Percentiles rank a stretch among this genome's conserved stretches.
Conservation (phyloP, 2,113 vertebrate species). For the Urocitellus parryii region DNA sequence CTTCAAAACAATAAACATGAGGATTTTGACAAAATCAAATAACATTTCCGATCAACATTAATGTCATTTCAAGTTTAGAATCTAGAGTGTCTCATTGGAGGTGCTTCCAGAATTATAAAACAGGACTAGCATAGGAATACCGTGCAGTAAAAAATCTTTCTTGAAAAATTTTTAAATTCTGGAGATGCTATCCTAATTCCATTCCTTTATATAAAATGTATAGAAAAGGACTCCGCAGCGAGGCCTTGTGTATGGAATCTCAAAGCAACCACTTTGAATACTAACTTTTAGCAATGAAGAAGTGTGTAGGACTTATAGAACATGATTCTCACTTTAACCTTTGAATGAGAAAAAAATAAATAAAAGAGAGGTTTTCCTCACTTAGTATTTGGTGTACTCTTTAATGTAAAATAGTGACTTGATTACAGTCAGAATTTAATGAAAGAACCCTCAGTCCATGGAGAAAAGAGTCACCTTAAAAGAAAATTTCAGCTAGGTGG, state of each 20-base stretch:
- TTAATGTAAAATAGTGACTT: slow-evolving; percentile 37
- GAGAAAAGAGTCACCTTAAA: background rate
- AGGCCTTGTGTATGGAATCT: background rate
- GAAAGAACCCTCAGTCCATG: background rate
- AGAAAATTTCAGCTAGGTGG: background rate
- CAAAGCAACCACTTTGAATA: slow-evolving; percentile 35
- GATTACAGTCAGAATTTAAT: slow-evolving; percentile 45
- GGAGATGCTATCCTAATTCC: background rate
- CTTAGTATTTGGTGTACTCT: background rate
- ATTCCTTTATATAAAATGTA: background rate
- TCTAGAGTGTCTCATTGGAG: background rate
- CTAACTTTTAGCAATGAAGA: background rate
- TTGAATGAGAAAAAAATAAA: slow-evolving; percentile 48
- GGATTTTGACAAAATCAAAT: background rate
- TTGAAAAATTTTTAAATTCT: background rate
- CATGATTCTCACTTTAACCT: background rate
- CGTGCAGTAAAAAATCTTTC: background rate
- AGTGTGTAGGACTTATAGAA: background rate
- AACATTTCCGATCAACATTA: background rate
- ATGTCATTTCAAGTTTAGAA: background rate
- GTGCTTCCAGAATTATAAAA: background rate
- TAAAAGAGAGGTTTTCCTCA: slow-evolving; percentile 14
- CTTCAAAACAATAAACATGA: background rate
- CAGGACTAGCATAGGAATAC: background rate
- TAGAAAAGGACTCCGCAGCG: background rate